phyloP scores from a whole-genome alignment of 2,113 vertebrate species.

The Sprattus sprattus region DNA sequence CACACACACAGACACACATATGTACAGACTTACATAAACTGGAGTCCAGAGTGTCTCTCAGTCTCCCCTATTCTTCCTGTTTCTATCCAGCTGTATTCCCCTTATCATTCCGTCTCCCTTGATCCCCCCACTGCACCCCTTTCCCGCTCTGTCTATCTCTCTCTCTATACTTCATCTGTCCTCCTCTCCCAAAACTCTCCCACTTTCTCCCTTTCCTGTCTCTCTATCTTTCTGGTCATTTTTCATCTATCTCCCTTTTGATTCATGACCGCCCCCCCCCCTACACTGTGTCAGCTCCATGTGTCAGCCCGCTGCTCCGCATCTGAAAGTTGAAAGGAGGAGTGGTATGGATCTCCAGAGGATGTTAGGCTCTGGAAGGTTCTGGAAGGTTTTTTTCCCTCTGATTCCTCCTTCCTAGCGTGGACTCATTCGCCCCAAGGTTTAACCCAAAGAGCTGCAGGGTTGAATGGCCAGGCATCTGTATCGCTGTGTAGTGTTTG shows the following conservation, averaged over 20 bases:
- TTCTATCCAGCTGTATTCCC: background rate
- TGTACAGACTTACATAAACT: too few relatives aligned
- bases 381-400: background rate
- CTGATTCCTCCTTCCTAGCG: background rate
- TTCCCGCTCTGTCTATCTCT: background rate
- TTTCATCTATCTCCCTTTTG: background rate
- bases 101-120: background rate
- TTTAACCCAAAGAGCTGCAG: background rate
- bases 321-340: background rate
- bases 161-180: background rate
- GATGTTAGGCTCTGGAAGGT: background rate
- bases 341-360: background rate
- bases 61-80: background rate
- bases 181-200: too few relatives aligned
- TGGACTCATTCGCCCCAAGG: background rate
- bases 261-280: background rate
- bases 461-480: background rate
- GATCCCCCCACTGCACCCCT: too few relatives aligned
- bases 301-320: background rate
- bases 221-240: background rate
- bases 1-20: too few relatives aligned
- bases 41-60: background rate
- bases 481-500: too few relatives aligned
- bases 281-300: background rate
- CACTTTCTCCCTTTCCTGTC: background rate